Evolutionary conservation across 2,797 vertebrate genomes (phyloP).

Genomic region (Basileuterus tristriatus): DNA sequence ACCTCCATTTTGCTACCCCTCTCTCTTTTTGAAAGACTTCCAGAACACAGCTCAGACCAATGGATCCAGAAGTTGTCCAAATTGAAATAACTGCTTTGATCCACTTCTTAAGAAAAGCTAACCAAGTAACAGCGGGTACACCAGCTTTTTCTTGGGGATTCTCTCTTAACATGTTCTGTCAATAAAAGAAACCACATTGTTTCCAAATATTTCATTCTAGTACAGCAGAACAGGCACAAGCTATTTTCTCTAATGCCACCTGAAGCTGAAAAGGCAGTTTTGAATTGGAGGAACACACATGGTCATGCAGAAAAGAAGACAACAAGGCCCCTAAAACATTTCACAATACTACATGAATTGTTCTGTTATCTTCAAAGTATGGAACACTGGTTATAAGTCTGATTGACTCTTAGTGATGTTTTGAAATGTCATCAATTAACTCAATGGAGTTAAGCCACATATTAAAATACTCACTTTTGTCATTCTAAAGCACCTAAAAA

Average conservation of each 20-base stretch:
- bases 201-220: neutral
- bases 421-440: neutral
- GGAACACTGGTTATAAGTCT: neutral
- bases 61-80: neutral
- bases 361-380: neutral
- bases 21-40: neutral
- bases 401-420: neutral
- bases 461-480: neutral
- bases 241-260: neutral
- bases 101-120: neutral
- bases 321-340: neutral
- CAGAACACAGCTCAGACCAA: neutral
- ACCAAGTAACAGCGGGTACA: neutral
- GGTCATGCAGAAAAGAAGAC: neutral
- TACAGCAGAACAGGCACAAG: neutral
- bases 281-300: neutral
- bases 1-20: neutral
- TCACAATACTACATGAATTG: neutral
- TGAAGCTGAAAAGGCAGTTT: neutral
- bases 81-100: neutral
- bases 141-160: neutral
- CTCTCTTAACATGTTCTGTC: neutral
- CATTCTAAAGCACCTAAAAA: neutral
- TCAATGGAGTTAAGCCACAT: neutral
- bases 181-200: neutral